Evolutionary conservation across 2,888 invertebrate genomes (phyloP).

Genomic region (Selenia dentaria): DNA sequence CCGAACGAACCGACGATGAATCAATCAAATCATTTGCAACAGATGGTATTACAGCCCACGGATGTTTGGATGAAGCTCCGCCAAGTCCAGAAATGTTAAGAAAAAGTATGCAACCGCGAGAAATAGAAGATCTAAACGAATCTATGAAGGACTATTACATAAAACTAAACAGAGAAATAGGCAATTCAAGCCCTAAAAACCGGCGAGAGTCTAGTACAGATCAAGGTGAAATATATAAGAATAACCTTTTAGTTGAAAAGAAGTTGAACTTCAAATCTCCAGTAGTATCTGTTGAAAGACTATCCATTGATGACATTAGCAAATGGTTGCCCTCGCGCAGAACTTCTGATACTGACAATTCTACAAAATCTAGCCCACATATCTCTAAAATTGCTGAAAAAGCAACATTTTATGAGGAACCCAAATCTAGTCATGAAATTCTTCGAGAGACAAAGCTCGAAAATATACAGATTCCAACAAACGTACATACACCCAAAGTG

Average conservation of each 20-base stretch:
- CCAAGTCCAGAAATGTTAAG: conserved; percentile 45
- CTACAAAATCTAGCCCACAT: not conserved
- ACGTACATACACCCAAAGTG: not conserved
- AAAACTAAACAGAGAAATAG: conserved; percentile 46
- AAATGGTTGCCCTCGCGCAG: conserved; percentile 29
- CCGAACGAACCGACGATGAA: conserved; percentile 20
- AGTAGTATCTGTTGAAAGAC: conserved; percentile 37
- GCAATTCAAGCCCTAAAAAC: conserved; percentile 21
- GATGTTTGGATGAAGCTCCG: conserved; percentile 56
- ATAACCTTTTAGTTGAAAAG: not conserved
- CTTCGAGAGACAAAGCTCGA: not conserved
- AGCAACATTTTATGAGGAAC: not conserved
- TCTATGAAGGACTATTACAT: conserved; percentile 52
- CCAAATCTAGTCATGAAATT: not conserved
- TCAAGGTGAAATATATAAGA: not conserved
- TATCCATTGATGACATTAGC: conserved; percentile 46
- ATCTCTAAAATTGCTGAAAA: not conserved
- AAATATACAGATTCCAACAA: not conserved
- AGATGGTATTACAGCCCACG: conserved; percentile 63
- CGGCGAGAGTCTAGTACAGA: conserved; percentile 7
- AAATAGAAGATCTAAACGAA: conserved; percentile 47
- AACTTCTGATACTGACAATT: conserved; percentile 13
- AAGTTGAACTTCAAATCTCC: conserved; percentile 33
- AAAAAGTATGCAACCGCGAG: conserved; percentile 47
- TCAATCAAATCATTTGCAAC: conserved; percentile 56